A percentile compares a stretch with the other conserved stretches of the same genome.
Conservation (phyloP, 2,888 invertebrate species). For the Lepidochitona cinerea region DNA sequence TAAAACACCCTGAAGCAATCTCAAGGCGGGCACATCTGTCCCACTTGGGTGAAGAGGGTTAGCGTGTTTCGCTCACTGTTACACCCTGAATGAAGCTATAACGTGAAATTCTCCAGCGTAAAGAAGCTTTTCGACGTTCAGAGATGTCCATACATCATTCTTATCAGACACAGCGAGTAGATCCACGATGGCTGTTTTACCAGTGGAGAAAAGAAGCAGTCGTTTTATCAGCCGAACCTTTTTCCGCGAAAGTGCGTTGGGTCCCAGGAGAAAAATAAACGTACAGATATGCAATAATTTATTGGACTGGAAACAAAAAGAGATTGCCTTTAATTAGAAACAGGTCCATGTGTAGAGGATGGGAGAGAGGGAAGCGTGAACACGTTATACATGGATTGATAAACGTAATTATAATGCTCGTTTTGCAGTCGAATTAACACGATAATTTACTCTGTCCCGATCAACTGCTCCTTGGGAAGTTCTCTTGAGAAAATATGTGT, state of each 20-base stretch:
- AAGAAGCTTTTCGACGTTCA: no score
- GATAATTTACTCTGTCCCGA: background rate
- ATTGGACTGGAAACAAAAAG: background rate
- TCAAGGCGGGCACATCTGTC: background rate
- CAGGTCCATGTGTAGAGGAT: no score
- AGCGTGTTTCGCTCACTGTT: no score
- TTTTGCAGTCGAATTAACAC: background rate
- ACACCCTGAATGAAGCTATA: no score
- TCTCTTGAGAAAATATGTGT: background rate
- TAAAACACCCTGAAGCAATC: background rate
- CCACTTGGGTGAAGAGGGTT: background rate
- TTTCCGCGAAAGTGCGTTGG: no score
- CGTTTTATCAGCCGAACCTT: no score
- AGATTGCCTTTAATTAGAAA: background rate
- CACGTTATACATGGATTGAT: background rate
- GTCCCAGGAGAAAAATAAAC: background rate
- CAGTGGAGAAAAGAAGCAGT: no score
- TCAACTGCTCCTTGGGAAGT: background rate
- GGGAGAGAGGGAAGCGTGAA: background rate
- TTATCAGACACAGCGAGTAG: background rate
- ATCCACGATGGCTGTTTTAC: no score
- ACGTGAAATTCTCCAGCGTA: no score
- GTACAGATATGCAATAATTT: conserved; percentile 3
- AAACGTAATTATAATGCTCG: background rate
- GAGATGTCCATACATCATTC: background rate